These are phyloP conservation scores for Petrocephalus sullivani DNA, from an alignment of 2,797 vertebrate species.

Conservation along the genomic window DNA sequence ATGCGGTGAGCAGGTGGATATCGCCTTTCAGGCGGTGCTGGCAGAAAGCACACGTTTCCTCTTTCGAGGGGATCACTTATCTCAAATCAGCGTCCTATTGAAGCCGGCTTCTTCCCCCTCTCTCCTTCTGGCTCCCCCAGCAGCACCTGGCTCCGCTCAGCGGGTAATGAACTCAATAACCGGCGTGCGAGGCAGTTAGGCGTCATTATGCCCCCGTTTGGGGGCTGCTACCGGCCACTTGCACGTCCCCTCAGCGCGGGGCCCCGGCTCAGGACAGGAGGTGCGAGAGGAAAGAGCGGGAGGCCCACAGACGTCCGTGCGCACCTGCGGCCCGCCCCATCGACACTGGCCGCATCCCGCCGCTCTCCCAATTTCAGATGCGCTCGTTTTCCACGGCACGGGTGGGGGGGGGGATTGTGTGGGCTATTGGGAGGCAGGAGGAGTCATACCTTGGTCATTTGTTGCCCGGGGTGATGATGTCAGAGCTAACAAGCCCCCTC, in stretches of 20 bases:
- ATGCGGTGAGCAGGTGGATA: conserved; percentile 29
- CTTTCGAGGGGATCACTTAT: conserved; percentile 37
- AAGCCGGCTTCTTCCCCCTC: conserved; percentile 29
- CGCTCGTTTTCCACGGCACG: neutral
- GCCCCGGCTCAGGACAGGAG: neutral
- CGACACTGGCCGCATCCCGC: neutral
- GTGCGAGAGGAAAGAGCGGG: neutral
- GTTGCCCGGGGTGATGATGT: neutral
- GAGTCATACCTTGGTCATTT: neutral
- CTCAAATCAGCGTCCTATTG: conserved; percentile 36
- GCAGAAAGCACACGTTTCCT: conserved; percentile 38
- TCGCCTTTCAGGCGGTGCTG: conserved; percentile 32
- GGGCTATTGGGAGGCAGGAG: neutral
- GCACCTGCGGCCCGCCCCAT: neutral
- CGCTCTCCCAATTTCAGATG: conserved; percentile 16
- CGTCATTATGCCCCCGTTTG: conserved; percentile 25
- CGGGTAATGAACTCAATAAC: conserved; percentile 35
- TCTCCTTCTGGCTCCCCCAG: conserved; percentile 10
- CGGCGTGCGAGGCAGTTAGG: conserved; percentile 27
- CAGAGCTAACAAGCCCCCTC: neutral
- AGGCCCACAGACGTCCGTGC: neutral
- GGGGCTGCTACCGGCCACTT: conserved; percentile 20
- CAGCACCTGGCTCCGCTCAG: conserved; percentile 34
- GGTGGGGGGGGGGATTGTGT: neutral
- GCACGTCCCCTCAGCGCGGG: conserved; percentile 12